phyloP scores from a whole-genome alignment of 2,797 vertebrate genomes.

The Anguilla anguilla region DNA sequence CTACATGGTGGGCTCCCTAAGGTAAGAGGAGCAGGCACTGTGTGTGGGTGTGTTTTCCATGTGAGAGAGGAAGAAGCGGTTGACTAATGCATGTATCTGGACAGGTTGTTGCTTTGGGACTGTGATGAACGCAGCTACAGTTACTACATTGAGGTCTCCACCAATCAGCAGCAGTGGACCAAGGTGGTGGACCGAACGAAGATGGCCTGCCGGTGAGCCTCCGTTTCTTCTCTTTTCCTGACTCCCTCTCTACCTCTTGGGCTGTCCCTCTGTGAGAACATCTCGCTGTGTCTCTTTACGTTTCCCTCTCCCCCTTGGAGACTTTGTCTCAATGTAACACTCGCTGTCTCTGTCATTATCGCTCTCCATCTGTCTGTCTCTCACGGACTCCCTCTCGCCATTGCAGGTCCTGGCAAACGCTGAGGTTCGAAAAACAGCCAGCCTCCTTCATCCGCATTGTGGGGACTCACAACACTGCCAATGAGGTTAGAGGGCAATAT shows the following conservation, averaged over 20 bases:
- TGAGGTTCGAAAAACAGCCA: constrained; percentile 88
- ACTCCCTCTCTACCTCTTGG: neutral
- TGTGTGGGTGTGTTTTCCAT: neutral
- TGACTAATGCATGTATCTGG: constrained; percentile 18
- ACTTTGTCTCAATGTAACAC: neutral
- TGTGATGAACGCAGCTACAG: constrained; percentile 97
- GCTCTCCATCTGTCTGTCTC: neutral
- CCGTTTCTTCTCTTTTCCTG: neutral
- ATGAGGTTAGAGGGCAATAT: constrained; percentile 80
- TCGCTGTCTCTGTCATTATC: neutral
- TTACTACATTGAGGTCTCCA: constrained; percentile 92
- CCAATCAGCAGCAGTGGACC: constrained; percentile 94
- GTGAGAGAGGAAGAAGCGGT: neutral
- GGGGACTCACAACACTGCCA: constrained; percentile 96
- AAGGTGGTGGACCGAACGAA: constrained; percentile 92
- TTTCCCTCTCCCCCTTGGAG: neutral
- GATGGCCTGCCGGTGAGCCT: constrained; percentile 85
- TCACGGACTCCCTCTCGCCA: neutral
- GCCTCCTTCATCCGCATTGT: constrained; percentile 96
- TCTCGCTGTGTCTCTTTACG: neutral
- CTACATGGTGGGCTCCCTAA: constrained; percentile 69
- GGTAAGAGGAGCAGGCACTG: neutral
- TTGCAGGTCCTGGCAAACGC: constrained; percentile 91
- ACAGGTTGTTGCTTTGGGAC: constrained; percentile 93
- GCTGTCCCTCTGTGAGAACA: neutral